Evolutionary conservation across 2,113 vertebrate species (phyloP).

Genomic region (Embiotoca jacksoni): DNA sequence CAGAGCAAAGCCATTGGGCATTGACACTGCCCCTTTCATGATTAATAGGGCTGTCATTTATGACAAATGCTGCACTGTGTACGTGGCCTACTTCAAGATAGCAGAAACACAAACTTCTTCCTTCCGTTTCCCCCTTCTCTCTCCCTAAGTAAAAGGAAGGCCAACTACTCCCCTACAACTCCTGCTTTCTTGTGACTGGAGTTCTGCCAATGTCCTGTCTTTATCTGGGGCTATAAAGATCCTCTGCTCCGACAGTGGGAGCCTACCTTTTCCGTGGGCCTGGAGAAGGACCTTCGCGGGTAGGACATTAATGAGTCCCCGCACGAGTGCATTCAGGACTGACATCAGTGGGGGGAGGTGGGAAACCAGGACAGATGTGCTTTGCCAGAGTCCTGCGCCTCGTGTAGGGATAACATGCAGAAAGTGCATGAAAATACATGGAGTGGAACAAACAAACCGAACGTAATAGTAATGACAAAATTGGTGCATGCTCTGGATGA

Average conservation of each 20-base stretch:
- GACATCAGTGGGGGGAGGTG: neutral
- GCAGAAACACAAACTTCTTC: constrained; percentile 23
- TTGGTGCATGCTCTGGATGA: too few relatives aligned
- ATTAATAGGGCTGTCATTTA: constrained; percentile 82
- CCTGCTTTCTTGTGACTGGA: constrained; percentile 10
- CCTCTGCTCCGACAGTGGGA: constrained; percentile 28
- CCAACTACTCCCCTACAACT: neutral
- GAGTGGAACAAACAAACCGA: too few relatives aligned
- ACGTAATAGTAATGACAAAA: too few relatives aligned
- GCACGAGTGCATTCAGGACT: neutral
- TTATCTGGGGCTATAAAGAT: constrained; percentile 49
- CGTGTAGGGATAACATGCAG: neutral
- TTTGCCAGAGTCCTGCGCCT: neutral
- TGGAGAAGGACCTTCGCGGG: constrained; percentile 12
- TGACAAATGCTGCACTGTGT: constrained; percentile 79
- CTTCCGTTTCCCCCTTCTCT: constrained; percentile 4
- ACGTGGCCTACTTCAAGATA: constrained; percentile 78
- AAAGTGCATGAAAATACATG: too few relatives aligned
- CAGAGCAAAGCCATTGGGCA: constrained; percentile 68
- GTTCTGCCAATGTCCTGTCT: constrained; percentile 40
- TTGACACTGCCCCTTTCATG: constrained; percentile 63
- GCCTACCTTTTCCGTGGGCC: constrained; percentile 14
- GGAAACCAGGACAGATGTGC: constrained; percentile 7
- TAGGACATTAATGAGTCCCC: constrained; percentile 13
- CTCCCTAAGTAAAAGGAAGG: constrained; percentile 19